Evolutionary conservation across 1,140 invertebrate species (phyloP).

Genomic region (Trichonephila clavipes): DNA sequence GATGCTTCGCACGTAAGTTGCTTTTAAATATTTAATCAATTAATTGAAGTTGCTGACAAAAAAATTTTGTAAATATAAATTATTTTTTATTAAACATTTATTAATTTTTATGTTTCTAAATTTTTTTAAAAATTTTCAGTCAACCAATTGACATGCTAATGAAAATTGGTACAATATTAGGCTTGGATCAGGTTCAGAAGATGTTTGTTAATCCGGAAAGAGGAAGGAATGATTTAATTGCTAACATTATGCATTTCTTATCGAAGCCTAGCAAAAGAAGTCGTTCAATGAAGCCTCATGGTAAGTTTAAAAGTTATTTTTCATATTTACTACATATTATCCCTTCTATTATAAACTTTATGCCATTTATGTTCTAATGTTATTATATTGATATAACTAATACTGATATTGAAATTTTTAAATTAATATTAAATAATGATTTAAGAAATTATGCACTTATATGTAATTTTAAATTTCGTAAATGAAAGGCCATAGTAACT

Average conservation of each 20-base stretch:
- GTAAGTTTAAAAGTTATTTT: neutral
- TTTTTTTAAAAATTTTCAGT: neutral
- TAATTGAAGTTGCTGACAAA: no score
- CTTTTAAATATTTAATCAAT: neutral
- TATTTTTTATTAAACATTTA: no score
- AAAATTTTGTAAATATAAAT: neutral
- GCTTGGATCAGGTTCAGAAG: conserved; percentile 11
- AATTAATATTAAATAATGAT: no score
- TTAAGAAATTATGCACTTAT: no score
- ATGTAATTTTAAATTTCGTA: no score
- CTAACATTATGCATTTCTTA: conserved; percentile 55
- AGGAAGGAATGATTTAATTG: conserved; percentile 33
- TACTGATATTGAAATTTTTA: no score
- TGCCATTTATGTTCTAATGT: no score
- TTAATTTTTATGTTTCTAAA: neutral
- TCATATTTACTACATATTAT: neutral
- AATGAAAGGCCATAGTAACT: no score
- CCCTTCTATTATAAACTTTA: no score
- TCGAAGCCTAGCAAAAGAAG: conserved; percentile 21
- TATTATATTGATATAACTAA: no score
- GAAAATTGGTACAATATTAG: conserved; percentile 46
- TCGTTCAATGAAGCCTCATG: neutral
- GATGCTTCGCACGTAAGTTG: conserved; percentile 64
- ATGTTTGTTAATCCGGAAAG: neutral
- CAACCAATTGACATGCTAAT: conserved; percentile 46